These are phyloP conservation scores for Drosophila setosimentum DNA, from an alignment of 2,888 invertebrate species.

Conservation along the genomic window DNA sequence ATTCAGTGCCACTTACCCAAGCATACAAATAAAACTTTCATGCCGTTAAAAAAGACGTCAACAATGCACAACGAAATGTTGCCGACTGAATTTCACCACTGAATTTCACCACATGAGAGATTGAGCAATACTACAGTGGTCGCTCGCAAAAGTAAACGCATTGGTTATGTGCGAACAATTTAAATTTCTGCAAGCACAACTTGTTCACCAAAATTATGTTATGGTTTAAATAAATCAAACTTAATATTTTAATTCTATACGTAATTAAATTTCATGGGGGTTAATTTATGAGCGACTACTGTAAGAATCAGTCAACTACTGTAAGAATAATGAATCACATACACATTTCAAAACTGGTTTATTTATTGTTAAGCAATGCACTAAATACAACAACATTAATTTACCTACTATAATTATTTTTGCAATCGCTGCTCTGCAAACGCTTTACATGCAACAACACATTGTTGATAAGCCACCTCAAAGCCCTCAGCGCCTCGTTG, in stretches of 20 bases:
- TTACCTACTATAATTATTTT: slow-evolving; percentile 36
- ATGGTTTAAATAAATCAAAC: too few species aligned
- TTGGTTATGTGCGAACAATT: background rate
- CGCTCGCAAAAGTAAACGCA: background rate
- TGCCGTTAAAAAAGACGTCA: background rate
- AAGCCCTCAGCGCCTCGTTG: slow-evolving; percentile 89
- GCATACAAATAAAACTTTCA: slow-evolving; percentile 83
- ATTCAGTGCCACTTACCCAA: slow-evolving; percentile 66
- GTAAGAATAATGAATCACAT: background rate
- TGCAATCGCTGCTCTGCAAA: slow-evolving; percentile 86
- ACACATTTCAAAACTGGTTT: slow-evolving; percentile 41
- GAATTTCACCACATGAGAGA: background rate
- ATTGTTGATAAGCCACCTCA: slow-evolving; percentile 91
- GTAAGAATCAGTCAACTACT: background rate
- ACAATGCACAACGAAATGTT: background rate
- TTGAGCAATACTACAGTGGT: slow-evolving; percentile 4
- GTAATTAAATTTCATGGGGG: too few species aligned
- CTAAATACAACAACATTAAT: slow-evolving; percentile 7
- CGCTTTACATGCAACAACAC: slow-evolving; percentile 88
- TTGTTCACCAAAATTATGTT: background rate
- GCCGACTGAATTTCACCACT: slow-evolving; percentile 21
- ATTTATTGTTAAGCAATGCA: slow-evolving; percentile 2
- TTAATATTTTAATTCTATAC: too few species aligned
- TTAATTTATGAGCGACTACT: background rate
- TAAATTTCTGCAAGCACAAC: background rate